Evolutionary conservation across 2,888 invertebrate species (phyloP), one percentile per base, ranked within the genome.

Genomic region (Brachyptera putata): DNA sequence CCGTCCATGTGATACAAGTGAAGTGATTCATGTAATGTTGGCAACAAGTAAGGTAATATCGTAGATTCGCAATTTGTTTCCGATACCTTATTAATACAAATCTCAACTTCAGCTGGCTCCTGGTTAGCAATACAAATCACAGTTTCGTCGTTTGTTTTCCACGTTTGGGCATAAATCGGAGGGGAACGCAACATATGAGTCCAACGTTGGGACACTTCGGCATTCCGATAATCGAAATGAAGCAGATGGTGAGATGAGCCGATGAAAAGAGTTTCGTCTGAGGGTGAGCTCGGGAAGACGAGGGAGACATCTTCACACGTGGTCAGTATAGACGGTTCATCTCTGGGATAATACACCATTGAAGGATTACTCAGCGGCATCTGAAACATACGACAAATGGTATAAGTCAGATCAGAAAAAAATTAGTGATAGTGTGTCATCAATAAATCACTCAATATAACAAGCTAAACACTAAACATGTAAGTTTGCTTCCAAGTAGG

Each of bases 121-220:
- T 46, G 46, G n/a, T 46, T 46, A n/a, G 46, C 46, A 24, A 46
- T 46, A 18, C 46, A 46, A 22, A 46, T 46, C 21, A 16, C n/a
- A 9, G 46, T 24, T 22, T 3, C n/a, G 46, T 46, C 24, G 24
- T 22, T 21, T 13, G n/a, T 24, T 4, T 7, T 13, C 22, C 21
- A 4, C 7, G 24, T 24, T 21, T 46, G 22, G 24, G 22, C 24
- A 24, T 46, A 46, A 14, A 46, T 16, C 5, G 46, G 46, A 7
- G 46, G 46, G 1, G 46, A 46, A 21, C 22, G 22, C 18, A 46
- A 16, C 46, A 46, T 22, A 13, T 46, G 46, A 22, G 18, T 46
- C 46, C 46, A 46, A 4, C 46, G 46, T 24, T 46, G 18, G 13
- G 22, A n/a, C 9, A 24, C 24, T 1, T 21, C 21, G 5, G 24